Conservation (phyloP, 30 jellyfish, hydroid and myxozoan genomes). For the Chrysaora quinquecirrha region DNA sequence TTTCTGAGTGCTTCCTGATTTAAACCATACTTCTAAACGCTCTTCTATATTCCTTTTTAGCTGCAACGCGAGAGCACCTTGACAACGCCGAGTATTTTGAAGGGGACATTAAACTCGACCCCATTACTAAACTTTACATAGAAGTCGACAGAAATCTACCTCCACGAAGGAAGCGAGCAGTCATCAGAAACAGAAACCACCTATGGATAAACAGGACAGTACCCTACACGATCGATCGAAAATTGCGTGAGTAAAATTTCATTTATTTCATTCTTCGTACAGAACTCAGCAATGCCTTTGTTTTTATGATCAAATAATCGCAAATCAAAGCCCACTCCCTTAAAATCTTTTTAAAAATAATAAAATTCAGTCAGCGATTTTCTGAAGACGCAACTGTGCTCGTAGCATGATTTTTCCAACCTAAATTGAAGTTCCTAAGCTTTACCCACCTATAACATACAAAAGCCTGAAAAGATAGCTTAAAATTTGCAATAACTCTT, state of each 20-base stretch:
- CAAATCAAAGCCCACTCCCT: too few species aligned
- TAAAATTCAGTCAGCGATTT: not conserved
- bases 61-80: not conserved
- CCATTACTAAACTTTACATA: conserved; percentile 65
- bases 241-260: conserved; percentile 64
- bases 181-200: conserved; percentile 13
- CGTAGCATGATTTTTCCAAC: not conserved
- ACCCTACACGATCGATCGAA: conserved; percentile 61
- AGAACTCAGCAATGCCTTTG: too few species aligned
- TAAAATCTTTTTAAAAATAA: too few species aligned
- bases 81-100: conserved; percentile 35
- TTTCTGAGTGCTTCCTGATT: too few species aligned
- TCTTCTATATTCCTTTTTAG: too few species aligned
- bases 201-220: conserved; percentile 64
- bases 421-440: not conserved
- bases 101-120: conserved; percentile 86
- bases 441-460: not conserved
- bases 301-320: too few species aligned
- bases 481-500: not conserved
- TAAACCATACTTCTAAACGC: too few species aligned
- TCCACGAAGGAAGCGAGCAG: conserved; percentile 75
- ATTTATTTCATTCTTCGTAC: too few species aligned
- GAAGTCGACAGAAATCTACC: conserved; percentile 76
- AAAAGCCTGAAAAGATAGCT: not conserved
- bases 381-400: not conserved